Conservation (phyloP, 2,797 vertebrate genomes). For the Pristis pectinata region DNA sequence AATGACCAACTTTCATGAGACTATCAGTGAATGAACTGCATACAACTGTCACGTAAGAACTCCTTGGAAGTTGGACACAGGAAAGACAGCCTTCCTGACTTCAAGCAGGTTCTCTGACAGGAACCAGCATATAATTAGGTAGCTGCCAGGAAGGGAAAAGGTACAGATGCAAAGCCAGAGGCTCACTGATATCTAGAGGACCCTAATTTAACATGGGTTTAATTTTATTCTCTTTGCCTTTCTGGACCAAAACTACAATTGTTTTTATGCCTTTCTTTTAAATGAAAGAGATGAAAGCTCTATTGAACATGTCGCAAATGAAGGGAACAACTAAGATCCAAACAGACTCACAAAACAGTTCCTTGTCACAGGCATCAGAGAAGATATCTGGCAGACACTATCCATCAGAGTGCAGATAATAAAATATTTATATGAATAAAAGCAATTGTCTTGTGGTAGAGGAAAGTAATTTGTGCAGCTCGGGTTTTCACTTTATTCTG, state of each 20-base stretch:
- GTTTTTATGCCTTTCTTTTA: neutral
- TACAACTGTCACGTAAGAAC: neutral
- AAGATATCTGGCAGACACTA: neutral
- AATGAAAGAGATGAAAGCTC: neutral
- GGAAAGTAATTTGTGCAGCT: neutral
- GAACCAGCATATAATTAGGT: neutral
- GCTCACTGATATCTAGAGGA: neutral
- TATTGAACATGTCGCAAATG: neutral
- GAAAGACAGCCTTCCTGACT: neutral
- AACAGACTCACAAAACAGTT: neutral
- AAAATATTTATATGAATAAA: constrained; percentile 6
- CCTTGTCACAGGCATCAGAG: neutral
- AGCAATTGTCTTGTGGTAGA: neutral
- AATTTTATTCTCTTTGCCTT: neutral
- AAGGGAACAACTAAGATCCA: neutral
- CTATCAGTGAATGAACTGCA: neutral
- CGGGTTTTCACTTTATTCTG: neutral
- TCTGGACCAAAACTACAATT: neutral
- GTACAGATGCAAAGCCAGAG: neutral
- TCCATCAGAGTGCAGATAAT: neutral
- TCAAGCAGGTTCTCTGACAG: neutral
- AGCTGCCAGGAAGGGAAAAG: neutral
- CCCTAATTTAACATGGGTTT: neutral
- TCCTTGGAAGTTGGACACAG: neutral
- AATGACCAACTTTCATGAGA: neutral